phyloP scores from a whole-genome alignment of 2,888 invertebrate genomes.

The Diadegma fenestrale region DNA sequence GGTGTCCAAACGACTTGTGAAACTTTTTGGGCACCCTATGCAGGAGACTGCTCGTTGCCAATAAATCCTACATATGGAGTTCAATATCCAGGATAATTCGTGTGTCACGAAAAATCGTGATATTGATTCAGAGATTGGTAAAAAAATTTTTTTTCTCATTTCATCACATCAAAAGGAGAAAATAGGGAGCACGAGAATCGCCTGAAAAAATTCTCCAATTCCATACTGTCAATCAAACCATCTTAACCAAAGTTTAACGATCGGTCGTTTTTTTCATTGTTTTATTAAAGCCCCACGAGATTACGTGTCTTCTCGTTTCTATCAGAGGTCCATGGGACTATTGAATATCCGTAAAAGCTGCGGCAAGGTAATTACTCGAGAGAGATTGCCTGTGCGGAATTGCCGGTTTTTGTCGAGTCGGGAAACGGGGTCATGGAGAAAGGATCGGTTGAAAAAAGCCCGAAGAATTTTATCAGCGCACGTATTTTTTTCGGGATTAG shows the following conservation, averaged over 20 bases:
- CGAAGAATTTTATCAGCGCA: slow-evolving; percentile 49
- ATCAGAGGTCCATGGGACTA: slow-evolving; percentile 34
- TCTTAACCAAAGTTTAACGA: slow-evolving; percentile 43
- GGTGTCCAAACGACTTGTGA: background rate
- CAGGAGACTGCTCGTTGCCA: background rate
- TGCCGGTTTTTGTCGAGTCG: slow-evolving; percentile 39
- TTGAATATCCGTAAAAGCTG: slow-evolving; percentile 50
- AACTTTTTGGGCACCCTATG: background rate
- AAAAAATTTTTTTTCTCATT: background rate
- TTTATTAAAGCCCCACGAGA: slow-evolving; percentile 50
- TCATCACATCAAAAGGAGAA: background rate
- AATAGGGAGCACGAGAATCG: background rate
- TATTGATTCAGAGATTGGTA: background rate
- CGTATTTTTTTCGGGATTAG: slow-evolving; percentile 36
- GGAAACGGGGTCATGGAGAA: slow-evolving; percentile 31
- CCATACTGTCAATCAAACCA: slow-evolving; percentile 11
- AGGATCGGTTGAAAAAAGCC: background rate
- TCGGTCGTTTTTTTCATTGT: slow-evolving; percentile 26
- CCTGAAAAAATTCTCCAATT: background rate
- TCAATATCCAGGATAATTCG: background rate
- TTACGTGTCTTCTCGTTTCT: slow-evolving; percentile 26
- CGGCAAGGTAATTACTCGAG: slow-evolving; percentile 52
- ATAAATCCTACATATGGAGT: background rate
- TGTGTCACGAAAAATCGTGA: background rate
- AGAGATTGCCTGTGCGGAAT: slow-evolving; percentile 49